These are phyloP conservation scores for Trachelipus rathkii DNA, from an alignment of 1,140 invertebrate genomes.

Conservation along the genomic window DNA sequence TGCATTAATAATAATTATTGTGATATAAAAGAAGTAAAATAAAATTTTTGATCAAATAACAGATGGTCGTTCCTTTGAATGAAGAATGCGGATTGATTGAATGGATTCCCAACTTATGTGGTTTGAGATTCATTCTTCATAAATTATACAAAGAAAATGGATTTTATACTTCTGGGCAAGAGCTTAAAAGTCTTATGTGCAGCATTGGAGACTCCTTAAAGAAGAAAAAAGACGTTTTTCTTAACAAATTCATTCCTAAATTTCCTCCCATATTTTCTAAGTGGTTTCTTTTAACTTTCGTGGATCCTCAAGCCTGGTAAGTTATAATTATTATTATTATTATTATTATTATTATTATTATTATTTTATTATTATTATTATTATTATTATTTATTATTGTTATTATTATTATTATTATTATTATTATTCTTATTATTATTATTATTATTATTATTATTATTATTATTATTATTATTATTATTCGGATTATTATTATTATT, in stretches of 20 bases:
- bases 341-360: background rate
- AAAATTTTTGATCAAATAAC: background rate
- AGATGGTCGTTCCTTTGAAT: constrained; percentile 69
- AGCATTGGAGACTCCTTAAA: constrained; percentile 59
- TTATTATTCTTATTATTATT: too few species aligned
- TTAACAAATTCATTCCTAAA: constrained; percentile 63
- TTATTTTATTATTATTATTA: too few species aligned
- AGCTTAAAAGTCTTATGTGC: constrained; percentile 54
- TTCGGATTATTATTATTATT: too few species aligned
- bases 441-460: too few species aligned
- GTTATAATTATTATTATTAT: constrained; percentile 25
- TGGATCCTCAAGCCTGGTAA: constrained; percentile 83
- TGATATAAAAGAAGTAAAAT: too few species aligned
- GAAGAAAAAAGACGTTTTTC: constrained; percentile 69
- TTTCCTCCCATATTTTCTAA: constrained; percentile 83
- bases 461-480: too few species aligned
- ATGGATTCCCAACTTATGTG: constrained; percentile 84
- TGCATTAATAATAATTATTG: too few species aligned
- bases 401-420: too few species aligned
- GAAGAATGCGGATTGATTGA: constrained; percentile 93
- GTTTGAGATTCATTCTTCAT: constrained; percentile 66
- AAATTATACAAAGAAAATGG: constrained; percentile 68
- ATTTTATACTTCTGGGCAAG: constrained; percentile 53
- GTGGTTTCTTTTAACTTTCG: constrained; percentile 85
- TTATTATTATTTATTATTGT: too few species aligned